phyloP scores from a whole-genome alignment of 2,797 vertebrate species.

The Nannoperca obscura region DNA sequence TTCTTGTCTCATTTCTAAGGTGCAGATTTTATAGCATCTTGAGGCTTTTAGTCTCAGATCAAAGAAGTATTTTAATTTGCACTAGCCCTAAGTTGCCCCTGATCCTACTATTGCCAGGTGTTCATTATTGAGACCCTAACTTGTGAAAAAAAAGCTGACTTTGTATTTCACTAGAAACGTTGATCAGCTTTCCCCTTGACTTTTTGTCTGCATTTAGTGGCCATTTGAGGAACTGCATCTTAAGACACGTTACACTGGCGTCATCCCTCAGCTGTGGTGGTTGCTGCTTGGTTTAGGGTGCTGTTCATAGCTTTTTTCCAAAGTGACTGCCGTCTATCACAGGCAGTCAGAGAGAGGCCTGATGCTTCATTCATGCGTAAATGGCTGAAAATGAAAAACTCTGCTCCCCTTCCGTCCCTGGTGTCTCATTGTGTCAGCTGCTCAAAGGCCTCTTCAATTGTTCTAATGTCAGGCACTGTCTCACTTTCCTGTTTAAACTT shows the following conservation, averaged over 20 bases:
- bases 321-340: conserved; percentile 10
- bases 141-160: not conserved
- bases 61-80: too few species aligned
- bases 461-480: not conserved
- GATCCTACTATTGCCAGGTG: too few species aligned
- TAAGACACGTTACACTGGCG: not conserved
- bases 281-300: not conserved
- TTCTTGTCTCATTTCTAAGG: too few species aligned
- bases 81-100: too few species aligned
- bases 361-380: conserved; percentile 15
- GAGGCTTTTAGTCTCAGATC: too few species aligned
- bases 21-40: too few species aligned
- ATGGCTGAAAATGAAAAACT: conserved; percentile 24
- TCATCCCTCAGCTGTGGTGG: not conserved
- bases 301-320: not conserved
- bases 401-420: not conserved
- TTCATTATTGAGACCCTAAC: not conserved
- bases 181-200: not conserved
- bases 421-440: not conserved
- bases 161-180: too few species aligned
- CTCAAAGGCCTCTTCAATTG: conserved; percentile 8
- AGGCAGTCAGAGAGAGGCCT: not conserved
- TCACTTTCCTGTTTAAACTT: not conserved
- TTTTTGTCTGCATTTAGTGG: not conserved
- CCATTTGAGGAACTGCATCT: not conserved